Base-by-base conservation (phyloP, 2,797 vertebrate genomes). In the Rhinatrema bivittatum region DNA sequence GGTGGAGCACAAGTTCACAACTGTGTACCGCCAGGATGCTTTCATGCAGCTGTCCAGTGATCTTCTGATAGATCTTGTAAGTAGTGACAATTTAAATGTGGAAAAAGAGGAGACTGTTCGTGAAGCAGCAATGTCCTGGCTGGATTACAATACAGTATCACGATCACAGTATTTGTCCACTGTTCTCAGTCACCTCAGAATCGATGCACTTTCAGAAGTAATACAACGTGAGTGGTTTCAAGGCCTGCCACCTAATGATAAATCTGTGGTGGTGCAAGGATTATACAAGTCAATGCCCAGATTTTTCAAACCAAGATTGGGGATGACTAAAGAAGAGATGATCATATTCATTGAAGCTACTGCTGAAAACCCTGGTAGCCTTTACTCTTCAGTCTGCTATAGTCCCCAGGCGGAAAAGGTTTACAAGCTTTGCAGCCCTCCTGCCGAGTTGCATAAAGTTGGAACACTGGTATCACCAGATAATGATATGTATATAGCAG, bases 261-360 rank as follows among this genome's bases (percentile, higher is more conserved):
- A 99, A 60, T 99, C 96, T 0, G 95, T 99, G 39, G 96, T 99
- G 62, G 95, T 99, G 33, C 96, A 99, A 73, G 96, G 96, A 28
- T 86, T 99, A 16, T 99, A 99, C 73, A 99, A 99, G 72, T 99
- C 96, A 2, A 99, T 99, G 96, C 96, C 95, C 56, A 98, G 97
- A 75, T 99, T 97, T 64, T 99, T 99, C 79, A 99, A 99, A 53
- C 96, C 96, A 2, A 80, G 96, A 17, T 76, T 99, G 16, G 96
- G 96, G 43, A 99, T 98, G 96, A 99, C 96, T 21, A 99, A 99
- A 81, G 96, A 99, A 68, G 96, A 99, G 68, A 98, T 98, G 95
- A 87, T 99, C 35, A 97, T 99, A 56, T 97, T 99, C 65, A 88
- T 94, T 56, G 94, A 99, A 84, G 91, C 91, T 35, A 72, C 83